Conservation (phyloP, 1,140 invertebrate genomes). For the Periplaneta americana region DNA sequence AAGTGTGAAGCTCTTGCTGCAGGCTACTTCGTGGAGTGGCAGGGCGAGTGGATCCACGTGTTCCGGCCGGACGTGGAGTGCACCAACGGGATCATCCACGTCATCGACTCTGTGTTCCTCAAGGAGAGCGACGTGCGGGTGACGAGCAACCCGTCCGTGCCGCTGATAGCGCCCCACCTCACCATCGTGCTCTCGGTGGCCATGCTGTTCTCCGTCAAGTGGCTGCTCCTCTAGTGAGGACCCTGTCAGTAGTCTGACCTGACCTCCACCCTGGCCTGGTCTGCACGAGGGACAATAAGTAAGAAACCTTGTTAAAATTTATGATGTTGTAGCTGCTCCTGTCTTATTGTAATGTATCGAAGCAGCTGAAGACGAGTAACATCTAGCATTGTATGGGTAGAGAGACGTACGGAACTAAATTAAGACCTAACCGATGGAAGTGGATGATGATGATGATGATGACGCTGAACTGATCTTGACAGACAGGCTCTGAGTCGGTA, state of each 20-base stretch:
- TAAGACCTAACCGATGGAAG: no score
- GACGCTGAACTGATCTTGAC: no score
- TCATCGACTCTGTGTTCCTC: conserved; percentile 79
- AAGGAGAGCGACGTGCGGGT: conserved; percentile 78
- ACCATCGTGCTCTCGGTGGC: conserved; percentile 4
- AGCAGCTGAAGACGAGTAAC: neutral
- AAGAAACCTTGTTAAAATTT: neutral
- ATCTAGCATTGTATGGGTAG: neutral
- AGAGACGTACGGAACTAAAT: neutral
- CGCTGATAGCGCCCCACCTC: neutral
- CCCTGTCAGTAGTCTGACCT: neutral
- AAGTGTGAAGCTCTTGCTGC: no score
- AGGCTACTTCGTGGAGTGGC: conserved; percentile 81
- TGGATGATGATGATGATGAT: no score
- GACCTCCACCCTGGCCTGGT: neutral
- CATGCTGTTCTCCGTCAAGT: neutral
- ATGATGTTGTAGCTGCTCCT: neutral
- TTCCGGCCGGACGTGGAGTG: conserved; percentile 83
- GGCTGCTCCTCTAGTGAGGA: neutral
- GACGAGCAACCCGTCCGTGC: conserved; percentile 40
- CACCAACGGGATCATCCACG: conserved; percentile 90
- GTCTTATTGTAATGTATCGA: neutral
- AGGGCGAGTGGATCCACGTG: conserved; percentile 74
- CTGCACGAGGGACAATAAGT: neutral
- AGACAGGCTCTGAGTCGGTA: no score